Percentiles rank a stretch among this genome's conserved stretches.
phyloP scores from a whole-genome alignment of 2,888 invertebrate genomes.

The Drosophila diplacantha region DNA sequence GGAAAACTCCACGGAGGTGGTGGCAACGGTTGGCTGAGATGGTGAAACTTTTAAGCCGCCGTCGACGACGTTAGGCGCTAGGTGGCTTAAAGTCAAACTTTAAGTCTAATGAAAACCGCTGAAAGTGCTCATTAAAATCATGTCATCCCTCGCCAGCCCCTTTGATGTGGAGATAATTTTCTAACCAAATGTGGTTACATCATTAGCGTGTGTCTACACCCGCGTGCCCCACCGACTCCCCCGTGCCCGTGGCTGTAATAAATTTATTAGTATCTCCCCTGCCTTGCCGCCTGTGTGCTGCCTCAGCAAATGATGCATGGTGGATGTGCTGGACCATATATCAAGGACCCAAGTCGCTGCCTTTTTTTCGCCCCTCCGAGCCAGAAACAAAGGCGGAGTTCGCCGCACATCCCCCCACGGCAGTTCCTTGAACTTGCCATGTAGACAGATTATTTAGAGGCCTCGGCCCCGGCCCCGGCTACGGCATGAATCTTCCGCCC shows the following conservation, averaged over 20 bases:
- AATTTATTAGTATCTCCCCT: slow-evolving; percentile 61
- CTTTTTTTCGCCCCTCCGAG: slow-evolving; percentile 14
- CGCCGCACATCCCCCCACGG: slow-evolving; percentile 1
- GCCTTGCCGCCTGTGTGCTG: slow-evolving; percentile 11
- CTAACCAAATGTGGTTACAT: slow-evolving; percentile 71
- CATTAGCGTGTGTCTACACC: slow-evolving; percentile 60
- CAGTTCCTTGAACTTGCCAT: slow-evolving; percentile 65
- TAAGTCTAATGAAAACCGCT: slow-evolving; percentile 46
- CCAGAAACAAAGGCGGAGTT: slow-evolving; percentile 53
- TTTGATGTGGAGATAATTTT: slow-evolving; percentile 71
- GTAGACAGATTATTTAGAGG: slow-evolving; percentile 63
- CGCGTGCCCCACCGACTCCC: not conserved
- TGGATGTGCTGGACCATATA: slow-evolving; percentile 39
- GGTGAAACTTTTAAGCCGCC: slow-evolving; percentile 34
- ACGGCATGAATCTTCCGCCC: slow-evolving; percentile 16
- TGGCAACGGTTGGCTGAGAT: slow-evolving; percentile 8
- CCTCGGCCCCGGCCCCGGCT: slow-evolving; percentile 2
- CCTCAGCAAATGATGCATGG: slow-evolving; percentile 61
- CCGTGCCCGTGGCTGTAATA: slow-evolving; percentile 55
- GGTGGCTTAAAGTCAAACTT: slow-evolving; percentile 38
- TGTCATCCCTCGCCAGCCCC: slow-evolving; percentile 14
- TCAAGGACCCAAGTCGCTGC: slow-evolving; percentile 40
- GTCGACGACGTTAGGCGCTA: slow-evolving; percentile 2
- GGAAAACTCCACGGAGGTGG: not conserved
- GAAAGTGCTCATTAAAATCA: slow-evolving; percentile 69